A percentile compares a stretch with the other conserved stretches of the same genome.
Evolutionary conservation across 2,888 invertebrate species (phyloP).

Genomic region (Lasius platythorax): DNA sequence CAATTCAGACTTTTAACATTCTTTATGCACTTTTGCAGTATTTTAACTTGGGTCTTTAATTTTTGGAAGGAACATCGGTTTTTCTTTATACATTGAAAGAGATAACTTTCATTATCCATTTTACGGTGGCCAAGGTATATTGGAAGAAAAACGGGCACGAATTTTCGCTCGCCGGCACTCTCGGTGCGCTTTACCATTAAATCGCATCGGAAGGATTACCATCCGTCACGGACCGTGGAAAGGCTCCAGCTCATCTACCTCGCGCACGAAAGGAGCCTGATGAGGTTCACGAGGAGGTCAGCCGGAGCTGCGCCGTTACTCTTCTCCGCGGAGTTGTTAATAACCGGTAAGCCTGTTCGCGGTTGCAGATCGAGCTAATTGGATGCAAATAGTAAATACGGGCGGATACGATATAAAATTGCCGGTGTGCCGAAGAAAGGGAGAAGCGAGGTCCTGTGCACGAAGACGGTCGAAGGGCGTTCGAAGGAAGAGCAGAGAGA

Average conservation of each 20-base stretch:
- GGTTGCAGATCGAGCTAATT: conserved; percentile 60
- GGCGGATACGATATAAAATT: conserved; percentile 55
- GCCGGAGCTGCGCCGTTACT: conserved; percentile 56
- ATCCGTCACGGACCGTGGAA: conserved; percentile 56
- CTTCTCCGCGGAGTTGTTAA: conserved; percentile 62
- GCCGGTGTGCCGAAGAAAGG: conserved; percentile 35
- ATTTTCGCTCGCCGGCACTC: conserved; percentile 47
- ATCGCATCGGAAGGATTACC: conserved; percentile 59
- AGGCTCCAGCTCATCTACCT: conserved; percentile 41
- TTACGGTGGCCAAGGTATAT: conserved; percentile 35
- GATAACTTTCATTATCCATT: conserved; percentile 44
- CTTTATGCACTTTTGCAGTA: too few relatives aligned
- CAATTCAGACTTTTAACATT: background rate
- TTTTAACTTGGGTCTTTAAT: conserved; percentile 11
- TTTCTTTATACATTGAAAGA: conserved; percentile 18
- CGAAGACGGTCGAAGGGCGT: conserved; percentile 40
- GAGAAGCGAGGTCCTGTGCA: conserved; percentile 18
- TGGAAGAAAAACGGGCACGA: conserved; percentile 48
- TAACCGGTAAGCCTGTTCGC: conserved; percentile 58
- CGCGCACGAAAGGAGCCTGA: conserved; percentile 55
- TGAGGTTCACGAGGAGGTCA: conserved; percentile 63
- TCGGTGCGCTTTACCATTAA: conserved; percentile 48
- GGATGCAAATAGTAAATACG: conserved; percentile 68
- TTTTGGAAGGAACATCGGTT: background rate
- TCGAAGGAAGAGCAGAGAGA: conserved; percentile 49